These are phyloP conservation scores for Drosophila neutralis DNA, from an alignment of 2,888 invertebrate genomes.

Conservation along the genomic window DNA sequence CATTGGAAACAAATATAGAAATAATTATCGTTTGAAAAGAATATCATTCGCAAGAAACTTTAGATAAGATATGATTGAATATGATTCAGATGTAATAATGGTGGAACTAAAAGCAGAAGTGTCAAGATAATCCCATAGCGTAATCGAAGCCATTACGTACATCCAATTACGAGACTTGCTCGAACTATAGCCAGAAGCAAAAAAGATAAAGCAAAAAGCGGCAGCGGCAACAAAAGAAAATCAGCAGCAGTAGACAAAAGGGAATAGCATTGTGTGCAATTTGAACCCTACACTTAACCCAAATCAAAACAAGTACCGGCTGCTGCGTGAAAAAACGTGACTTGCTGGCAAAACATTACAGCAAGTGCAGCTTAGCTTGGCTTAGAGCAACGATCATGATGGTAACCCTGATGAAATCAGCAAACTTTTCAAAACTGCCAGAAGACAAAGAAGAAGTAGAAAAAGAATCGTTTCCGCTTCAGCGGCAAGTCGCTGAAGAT, in stretches of 20 bases:
- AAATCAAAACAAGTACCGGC: constrained; percentile 62
- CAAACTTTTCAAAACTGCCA: constrained; percentile 23
- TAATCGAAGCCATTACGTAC: constrained; percentile 34
- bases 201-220: background rate
- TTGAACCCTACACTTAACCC: constrained; percentile 73
- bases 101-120: background rate
- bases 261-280: constrained; percentile 34
- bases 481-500: constrained; percentile 71
- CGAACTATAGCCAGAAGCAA: constrained; percentile 23
- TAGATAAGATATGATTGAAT: background rate
- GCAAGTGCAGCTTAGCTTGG: constrained; percentile 47
- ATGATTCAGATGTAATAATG: background rate
- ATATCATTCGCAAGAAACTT: background rate
- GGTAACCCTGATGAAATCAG: constrained; percentile 42
- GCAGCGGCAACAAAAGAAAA: background rate
- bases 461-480: constrained; percentile 71
- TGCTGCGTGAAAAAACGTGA: constrained; percentile 65
- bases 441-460: background rate
- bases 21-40: background rate
- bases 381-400: constrained; percentile 30
- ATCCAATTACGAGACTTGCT: constrained; percentile 28
- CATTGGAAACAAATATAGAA: background rate
- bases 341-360: constrained; percentile 28
- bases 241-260: background rate
- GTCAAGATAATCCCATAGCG: constrained; percentile 14